A percentile compares a stretch with the other conserved stretches of the same genome.
These are phyloP conservation scores for Apteryx owenii DNA, from an alignment of 2,113 vertebrate genomes.

Conservation along the genomic window DNA sequence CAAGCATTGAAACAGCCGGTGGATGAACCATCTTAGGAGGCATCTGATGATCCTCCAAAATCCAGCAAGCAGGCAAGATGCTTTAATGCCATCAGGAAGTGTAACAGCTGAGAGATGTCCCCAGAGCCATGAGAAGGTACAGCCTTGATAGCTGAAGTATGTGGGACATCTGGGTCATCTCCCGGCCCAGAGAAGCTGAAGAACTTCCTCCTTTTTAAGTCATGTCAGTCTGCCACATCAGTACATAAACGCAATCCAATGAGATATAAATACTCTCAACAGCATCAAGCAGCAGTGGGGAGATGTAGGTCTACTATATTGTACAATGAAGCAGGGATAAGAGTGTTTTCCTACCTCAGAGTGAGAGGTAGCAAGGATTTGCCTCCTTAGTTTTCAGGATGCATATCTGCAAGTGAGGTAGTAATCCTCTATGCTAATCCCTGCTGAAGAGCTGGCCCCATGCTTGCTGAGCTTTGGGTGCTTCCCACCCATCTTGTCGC, in stretches of 20 bases:
- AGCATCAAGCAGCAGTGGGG: background rate
- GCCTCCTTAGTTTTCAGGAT: background rate
- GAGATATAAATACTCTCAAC: fast-evolving
- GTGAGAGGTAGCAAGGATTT: background rate
- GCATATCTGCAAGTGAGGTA: background rate
- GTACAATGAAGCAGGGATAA: background rate
- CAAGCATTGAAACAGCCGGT: background rate
- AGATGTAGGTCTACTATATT: background rate
- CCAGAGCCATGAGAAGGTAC: background rate
- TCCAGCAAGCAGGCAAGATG: background rate
- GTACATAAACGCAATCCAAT: fast-evolving
- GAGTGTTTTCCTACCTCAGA: background rate
- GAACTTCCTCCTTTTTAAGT: background rate
- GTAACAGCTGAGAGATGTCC: background rate
- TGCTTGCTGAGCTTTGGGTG: background rate
- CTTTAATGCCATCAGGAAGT: background rate
- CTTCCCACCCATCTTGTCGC: background rate
- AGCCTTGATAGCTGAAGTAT: background rate
- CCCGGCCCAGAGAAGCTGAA: background rate
- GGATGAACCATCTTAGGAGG: background rate
- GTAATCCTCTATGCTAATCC: fast-evolving
- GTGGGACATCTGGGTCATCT: background rate
- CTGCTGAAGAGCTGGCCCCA: background rate
- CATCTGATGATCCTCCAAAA: background rate
- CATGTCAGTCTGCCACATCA: background rate